Conservation (phyloP, 2,797 vertebrate genomes). For the Silurus aristotelis region DNA sequence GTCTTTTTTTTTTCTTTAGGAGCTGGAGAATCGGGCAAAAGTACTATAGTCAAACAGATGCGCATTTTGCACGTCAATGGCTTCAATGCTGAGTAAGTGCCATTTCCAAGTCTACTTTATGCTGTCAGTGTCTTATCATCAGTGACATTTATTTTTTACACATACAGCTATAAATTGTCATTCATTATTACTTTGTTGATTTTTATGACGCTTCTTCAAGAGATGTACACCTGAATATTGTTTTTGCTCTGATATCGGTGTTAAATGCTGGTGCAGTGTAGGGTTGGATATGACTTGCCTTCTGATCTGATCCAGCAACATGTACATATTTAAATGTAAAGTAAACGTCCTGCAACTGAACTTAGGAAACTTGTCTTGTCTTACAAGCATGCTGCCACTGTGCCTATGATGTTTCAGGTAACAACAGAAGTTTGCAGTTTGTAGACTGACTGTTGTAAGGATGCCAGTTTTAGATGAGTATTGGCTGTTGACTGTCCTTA, state of each 20-base stretch:
- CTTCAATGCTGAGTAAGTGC: constrained; percentile 99
- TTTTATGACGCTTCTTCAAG: not conserved
- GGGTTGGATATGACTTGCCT: not conserved
- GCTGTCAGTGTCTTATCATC: not conserved
- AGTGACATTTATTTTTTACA: not conserved
- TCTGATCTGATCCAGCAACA: not conserved
- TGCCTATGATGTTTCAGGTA: not conserved
- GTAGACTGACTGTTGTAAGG: not conserved
- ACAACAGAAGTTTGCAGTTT: not conserved
- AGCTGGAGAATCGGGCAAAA: constrained; percentile 98
- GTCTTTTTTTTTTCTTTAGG: constrained; percentile 79
- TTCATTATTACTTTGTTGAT: not conserved
- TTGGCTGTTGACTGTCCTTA: not conserved
- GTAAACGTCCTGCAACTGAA: not conserved
- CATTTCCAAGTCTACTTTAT: constrained; percentile 3
- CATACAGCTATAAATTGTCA: not conserved
- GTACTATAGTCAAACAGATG: constrained; percentile 99
- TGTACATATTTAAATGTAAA: not conserved
- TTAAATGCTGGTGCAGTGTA: not conserved
- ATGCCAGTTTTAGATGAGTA: not conserved
- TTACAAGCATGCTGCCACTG: not conserved
- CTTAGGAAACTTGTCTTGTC: not conserved
- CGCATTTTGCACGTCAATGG: constrained; percentile 98
- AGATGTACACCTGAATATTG: not conserved
- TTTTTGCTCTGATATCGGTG: not conserved